Evolutionary conservation across 2,113 vertebrate genomes (phyloP), one percentile per base, ranked within the genome.

Genomic region (Phalacrocorax aristotelis): DNA sequence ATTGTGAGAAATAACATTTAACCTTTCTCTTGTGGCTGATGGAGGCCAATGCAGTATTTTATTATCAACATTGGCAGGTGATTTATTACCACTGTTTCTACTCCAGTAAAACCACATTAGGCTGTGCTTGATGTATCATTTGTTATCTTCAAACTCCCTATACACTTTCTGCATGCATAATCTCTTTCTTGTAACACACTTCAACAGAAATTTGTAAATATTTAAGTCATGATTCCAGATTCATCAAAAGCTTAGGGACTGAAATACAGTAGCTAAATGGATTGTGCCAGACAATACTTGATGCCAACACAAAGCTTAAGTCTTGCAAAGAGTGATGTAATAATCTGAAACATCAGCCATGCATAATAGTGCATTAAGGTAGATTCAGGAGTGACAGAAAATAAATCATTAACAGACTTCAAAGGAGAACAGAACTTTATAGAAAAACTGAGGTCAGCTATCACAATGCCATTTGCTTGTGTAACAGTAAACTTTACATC

Each of bases 51-150:
- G 97, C 97, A 97, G 96, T 98, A 97, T 98, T 98, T 98, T 98
- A 98, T 98, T 98, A 98, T 98, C 97, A 98, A 83, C 98, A 97
- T 60, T 98, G 98, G 97, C 98, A 98, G 96, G 85, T 98, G 98
- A 99, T 99, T 98, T 98, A 98, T 98, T 98, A 97, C 97, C 92
- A 95, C 97, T 97, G 97, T 97, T 98, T 98, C 98, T 98, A 98
- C 97, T 98, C 97, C 97, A 98, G 98, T 98, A 98, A 98, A 98
- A 98, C 96, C 97, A 97, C 98, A 98, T 98, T 98, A 98, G 96
- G 96, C 95, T 97, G 77, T 93, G 91, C 97, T 97, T 80, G 83
- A 97, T 97, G 85, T 97, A 97, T 98, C 98, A 98, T 98, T 98
- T 98, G 97, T 98, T 98, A 98, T 98, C 98, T 98, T 98, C 95